These are phyloP conservation scores for Sthenelais limicola DNA, from an alignment of 2,888 invertebrate genomes.

Conservation along the genomic window DNA sequence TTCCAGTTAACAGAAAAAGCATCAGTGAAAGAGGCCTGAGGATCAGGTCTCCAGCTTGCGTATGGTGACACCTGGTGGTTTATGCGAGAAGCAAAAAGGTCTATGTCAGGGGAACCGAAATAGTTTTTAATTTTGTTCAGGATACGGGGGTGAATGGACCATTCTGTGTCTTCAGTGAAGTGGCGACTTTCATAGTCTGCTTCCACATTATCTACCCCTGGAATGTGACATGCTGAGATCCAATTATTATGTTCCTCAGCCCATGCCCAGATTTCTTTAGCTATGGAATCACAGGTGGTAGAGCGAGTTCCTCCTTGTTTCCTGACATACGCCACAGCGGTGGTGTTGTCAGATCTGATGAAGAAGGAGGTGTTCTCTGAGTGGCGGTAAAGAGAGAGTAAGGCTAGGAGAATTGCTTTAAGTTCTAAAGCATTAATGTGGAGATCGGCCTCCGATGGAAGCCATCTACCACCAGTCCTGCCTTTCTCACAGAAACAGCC, in stretches of 20 bases:
- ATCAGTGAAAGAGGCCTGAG: slow-evolving; percentile 46
- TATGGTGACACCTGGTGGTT: slow-evolving; percentile 44
- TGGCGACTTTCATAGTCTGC: slow-evolving; percentile 12
- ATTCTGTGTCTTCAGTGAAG: slow-evolving; percentile 34
- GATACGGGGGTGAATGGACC: not conserved
- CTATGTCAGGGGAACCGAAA: slow-evolving; percentile 21
- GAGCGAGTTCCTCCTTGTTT: slow-evolving; percentile 31
- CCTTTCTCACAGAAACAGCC: not conserved
- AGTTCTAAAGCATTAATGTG: slow-evolving; percentile 42
- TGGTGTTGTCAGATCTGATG: slow-evolving; percentile 38
- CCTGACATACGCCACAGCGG: slow-evolving; percentile 21
- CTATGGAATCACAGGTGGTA: not conserved
- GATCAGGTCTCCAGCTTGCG: slow-evolving; percentile 50
- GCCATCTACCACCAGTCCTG: slow-evolving; percentile 23
- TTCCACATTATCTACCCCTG: slow-evolving; percentile 24
- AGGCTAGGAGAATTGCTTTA: slow-evolving; percentile 3
- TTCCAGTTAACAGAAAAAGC: slow-evolving; percentile 47
- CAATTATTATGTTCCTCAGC: slow-evolving; percentile 8
- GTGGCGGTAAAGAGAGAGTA: not conserved
- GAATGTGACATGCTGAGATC: slow-evolving; percentile 11
- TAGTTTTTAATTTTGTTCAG: not conserved
- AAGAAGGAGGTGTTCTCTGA: not conserved
- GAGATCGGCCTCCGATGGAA: not conserved
- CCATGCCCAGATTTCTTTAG: slow-evolving; percentile 30
- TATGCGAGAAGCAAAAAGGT: slow-evolving; percentile 49